Percentiles rank a stretch among this genome's conserved stretches.
phyloP scores from a whole-genome alignment of 2,113 vertebrate species.

The Lathamus discolor region DNA sequence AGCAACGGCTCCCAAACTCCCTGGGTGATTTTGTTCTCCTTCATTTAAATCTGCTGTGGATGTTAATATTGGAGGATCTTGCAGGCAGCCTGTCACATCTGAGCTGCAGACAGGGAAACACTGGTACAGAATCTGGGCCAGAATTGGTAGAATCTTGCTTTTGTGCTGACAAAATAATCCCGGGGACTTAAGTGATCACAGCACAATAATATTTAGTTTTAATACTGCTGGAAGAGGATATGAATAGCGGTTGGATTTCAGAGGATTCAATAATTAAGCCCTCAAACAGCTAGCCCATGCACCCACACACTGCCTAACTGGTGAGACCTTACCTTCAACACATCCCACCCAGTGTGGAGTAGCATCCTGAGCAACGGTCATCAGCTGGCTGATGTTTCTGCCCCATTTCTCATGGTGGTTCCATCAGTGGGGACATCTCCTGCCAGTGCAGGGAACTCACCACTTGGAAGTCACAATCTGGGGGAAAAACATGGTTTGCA shows the following conservation, averaged over 20 bases:
- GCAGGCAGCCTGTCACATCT: background rate
- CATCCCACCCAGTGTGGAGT: background rate
- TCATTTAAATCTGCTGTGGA: background rate
- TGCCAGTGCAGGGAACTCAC: background rate
- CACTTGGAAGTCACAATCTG: background rate
- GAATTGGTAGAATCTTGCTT: background rate
- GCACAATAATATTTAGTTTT: background rate
- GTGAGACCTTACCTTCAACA: background rate
- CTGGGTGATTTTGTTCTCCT: background rate
- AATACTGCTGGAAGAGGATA: background rate
- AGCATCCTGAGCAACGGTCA: background rate
- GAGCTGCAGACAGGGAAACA: background rate
- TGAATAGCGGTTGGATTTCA: background rate
- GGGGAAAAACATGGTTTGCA: background rate
- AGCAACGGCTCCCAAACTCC: fast-evolving
- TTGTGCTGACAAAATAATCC: background rate
- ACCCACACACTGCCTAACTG: background rate
- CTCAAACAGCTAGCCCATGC: background rate
- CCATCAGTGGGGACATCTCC: background rate
- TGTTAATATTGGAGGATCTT: background rate
- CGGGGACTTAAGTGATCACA: background rate
- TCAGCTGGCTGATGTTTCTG: background rate
- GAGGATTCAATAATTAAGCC: background rate
- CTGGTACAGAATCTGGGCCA: background rate
- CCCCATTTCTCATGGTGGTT: background rate